Evolutionary conservation across 2,113 vertebrate species (phyloP).

Genomic region (Papio anubis): DNA sequence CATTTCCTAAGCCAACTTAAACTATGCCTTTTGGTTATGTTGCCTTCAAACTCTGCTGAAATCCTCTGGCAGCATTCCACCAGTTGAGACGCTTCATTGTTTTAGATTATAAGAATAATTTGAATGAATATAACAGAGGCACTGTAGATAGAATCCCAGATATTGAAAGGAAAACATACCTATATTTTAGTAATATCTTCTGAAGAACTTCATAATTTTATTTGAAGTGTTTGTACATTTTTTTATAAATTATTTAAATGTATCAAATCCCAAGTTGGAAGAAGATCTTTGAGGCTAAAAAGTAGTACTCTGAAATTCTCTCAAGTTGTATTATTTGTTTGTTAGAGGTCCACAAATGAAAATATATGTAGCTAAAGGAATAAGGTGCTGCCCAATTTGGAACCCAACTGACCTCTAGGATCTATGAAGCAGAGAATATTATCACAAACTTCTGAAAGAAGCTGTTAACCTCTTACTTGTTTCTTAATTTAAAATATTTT

Average conservation of each 20-base stretch:
- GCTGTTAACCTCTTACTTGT: not conserved
- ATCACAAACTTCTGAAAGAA: not conserved
- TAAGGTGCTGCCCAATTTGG: not conserved
- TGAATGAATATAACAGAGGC: conserved; percentile 53
- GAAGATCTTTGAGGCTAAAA: not conserved
- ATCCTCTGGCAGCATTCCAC: conserved; percentile 61
- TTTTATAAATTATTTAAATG: not conserved
- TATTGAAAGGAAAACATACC: conserved; percentile 63
- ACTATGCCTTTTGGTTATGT: conserved; percentile 69
- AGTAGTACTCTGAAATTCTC: not conserved
- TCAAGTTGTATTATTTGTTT: not conserved
- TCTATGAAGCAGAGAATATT: not conserved
- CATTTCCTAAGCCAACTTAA: conserved; percentile 72
- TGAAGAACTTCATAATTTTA: not conserved
- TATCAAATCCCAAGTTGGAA: not conserved
- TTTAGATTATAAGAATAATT: conserved; percentile 54
- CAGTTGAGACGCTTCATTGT: conserved; percentile 73
- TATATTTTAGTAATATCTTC: conserved; percentile 9
- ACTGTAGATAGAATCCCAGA: conserved; percentile 56
- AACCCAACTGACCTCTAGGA: not conserved
- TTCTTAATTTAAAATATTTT: not conserved
- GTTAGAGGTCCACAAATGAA: not conserved
- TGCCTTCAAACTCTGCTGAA: conserved; percentile 66
- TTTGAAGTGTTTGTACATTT: not conserved
- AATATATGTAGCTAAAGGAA: not conserved